These are phyloP conservation scores for Aplochiton taeniatus DNA, from an alignment of 2,797 vertebrate genomes.

Conservation along the genomic window DNA sequence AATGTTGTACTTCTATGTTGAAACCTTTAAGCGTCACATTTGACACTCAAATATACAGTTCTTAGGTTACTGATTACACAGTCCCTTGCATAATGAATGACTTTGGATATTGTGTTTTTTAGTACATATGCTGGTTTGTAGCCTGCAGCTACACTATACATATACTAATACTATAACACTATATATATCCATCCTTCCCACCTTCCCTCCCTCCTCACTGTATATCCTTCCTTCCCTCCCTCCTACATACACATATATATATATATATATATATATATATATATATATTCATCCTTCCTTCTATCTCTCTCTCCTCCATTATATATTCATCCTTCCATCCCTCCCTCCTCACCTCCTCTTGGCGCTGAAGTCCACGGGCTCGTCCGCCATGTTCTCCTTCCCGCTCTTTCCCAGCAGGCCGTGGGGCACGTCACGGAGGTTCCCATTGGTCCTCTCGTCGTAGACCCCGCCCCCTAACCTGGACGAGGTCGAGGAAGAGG, in stretches of 20 bases:
- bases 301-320: neutral
- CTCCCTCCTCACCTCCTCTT: constrained; percentile 79
- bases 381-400: constrained; percentile 92
- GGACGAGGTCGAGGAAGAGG: neutral
- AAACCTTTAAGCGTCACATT: too few species aligned
- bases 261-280: too few species aligned
- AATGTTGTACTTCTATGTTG: too few species aligned
- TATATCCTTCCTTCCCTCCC: neutral
- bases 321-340: neutral
- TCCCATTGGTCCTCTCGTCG: constrained; percentile 92
- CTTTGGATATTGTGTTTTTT: too few species aligned
- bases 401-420: constrained; percentile 77
- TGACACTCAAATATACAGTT: too few species aligned
- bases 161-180: too few species aligned
- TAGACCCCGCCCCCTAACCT: constrained; percentile 61
- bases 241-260: constrained; percentile 7
- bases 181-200: too few species aligned
- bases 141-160: too few species aligned
- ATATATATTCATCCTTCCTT: constrained; percentile 15
- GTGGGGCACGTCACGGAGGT: constrained; percentile 73
- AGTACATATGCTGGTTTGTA: too few species aligned
- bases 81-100: too few species aligned
- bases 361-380: constrained; percentile 96
- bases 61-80: too few species aligned
- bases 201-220: neutral